Evolutionary conservation across 2,888 invertebrate genomes (phyloP).

Genomic region (Catocala sponsa): DNA sequence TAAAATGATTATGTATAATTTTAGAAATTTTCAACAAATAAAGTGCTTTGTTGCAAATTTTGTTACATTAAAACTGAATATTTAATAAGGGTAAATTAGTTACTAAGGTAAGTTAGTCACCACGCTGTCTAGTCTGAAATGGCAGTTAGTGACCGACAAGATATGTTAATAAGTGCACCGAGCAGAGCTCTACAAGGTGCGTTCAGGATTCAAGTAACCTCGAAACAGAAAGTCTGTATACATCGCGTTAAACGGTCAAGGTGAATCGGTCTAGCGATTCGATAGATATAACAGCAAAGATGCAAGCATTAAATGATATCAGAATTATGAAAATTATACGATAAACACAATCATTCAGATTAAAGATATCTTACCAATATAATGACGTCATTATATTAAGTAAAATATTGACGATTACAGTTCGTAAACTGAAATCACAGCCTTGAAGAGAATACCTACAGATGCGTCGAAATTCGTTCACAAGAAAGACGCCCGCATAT

Average conservation of each 20-base stretch:
- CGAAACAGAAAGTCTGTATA: conserved; percentile 77
- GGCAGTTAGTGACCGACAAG: conserved; percentile 57
- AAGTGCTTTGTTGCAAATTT: neutral
- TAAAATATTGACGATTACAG: conserved; percentile 42
- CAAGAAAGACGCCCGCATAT: conserved; percentile 81
- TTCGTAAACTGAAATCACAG: conserved; percentile 48
- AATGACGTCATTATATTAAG: conserved; percentile 39
- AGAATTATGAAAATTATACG: conserved; percentile 41
- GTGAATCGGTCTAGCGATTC: conserved; percentile 65
- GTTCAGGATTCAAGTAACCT: conserved; percentile 72
- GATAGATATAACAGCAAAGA: conserved; percentile 44
- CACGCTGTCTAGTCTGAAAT: conserved; percentile 52
- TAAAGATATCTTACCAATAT: conserved; percentile 40
- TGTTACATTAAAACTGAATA: too few relatives aligned
- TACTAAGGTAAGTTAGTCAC: conserved; percentile 50
- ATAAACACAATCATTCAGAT: conserved; percentile 49
- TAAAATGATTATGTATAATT: neutral
- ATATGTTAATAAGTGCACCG: conserved; percentile 58
- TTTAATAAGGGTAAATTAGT: conserved; percentile 4
- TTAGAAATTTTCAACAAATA: conserved; percentile 21
- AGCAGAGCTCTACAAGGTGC: conserved; percentile 58
- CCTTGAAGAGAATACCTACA: conserved; percentile 55
- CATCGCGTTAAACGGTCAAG: conserved; percentile 76
- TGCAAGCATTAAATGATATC: conserved; percentile 40
- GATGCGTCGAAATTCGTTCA: conserved; percentile 70